Conservation (phyloP, 2,888 invertebrate species). For the Lasiommata megera region DNA sequence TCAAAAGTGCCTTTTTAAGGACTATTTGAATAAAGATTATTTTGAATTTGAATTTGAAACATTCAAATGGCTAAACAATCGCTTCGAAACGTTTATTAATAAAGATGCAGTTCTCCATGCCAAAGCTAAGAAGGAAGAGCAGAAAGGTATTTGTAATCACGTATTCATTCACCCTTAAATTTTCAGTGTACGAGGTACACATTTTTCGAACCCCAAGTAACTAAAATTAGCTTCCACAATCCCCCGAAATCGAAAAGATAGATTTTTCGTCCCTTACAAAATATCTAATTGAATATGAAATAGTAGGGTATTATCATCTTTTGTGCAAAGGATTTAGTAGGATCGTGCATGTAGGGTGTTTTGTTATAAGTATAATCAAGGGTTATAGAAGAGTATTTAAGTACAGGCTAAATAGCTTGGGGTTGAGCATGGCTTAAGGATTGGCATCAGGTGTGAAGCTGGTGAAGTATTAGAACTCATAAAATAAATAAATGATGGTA, state of each 20-base stretch:
- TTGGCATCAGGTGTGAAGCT: conserved; percentile 47
- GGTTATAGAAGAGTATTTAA: conserved; percentile 72
- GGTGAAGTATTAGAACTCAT: not conserved
- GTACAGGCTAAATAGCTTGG: conserved; percentile 51
- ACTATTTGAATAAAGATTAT: too few species aligned
- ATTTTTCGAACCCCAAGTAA: conserved; percentile 23
- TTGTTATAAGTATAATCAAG: conserved; percentile 63
- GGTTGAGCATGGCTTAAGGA: conserved; percentile 44
- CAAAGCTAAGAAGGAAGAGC: too few species aligned
- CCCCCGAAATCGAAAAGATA: conserved; percentile 70
- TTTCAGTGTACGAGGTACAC: not conserved
- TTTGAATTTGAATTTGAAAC: too few species aligned
- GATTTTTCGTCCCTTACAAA: conserved; percentile 79
- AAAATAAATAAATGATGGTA: too few species aligned
- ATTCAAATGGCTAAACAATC: too few species aligned
- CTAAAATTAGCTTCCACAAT: conserved; percentile 46
- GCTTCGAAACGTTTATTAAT: too few species aligned
- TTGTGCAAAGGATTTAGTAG: conserved; percentile 70
- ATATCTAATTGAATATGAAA: conserved; percentile 89
- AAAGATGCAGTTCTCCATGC: too few species aligned
- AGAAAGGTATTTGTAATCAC: too few species aligned
- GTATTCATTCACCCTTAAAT: not conserved
- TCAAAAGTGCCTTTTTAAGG: too few species aligned
- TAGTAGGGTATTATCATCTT: conserved; percentile 76
- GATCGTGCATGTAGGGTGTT: conserved; percentile 60